phyloP scores from a whole-genome alignment of 1,140 invertebrate genomes.

The Centruroides vittatus region DNA sequence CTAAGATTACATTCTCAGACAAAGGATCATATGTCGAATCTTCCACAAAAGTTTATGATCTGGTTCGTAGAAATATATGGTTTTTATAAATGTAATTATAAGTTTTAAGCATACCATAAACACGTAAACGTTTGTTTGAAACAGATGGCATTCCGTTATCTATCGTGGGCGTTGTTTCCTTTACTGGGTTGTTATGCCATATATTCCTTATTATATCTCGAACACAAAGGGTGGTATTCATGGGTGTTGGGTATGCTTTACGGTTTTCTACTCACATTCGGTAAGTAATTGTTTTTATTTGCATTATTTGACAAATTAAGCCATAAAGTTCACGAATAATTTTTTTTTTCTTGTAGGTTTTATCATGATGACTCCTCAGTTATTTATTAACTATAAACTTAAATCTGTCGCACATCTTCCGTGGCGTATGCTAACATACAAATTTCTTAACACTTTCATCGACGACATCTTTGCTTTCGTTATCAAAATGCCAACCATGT shows the following conservation, averaged over 20 bases:
- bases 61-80: conserved; percentile 28
- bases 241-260: conserved; percentile 84
- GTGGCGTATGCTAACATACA: conserved; percentile 99
- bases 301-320: background rate
- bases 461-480: conserved; percentile 99
- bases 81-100: background rate
- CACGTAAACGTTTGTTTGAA: conserved; percentile 1
- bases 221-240: conserved; percentile 97
- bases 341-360: conserved; percentile 47
- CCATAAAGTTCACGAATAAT: background rate
- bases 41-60: conserved; percentile 87
- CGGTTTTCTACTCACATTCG: conserved; percentile 95
- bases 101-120: no score
- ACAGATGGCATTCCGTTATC: conserved; percentile 83
- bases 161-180: conserved; percentile 92
- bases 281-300: conserved; percentile 29
- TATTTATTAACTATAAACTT: conserved; percentile 98
- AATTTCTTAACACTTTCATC: conserved; percentile 99
- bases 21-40: conserved; percentile 96
- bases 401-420: conserved; percentile 98
- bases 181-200: conserved; percentile 79
- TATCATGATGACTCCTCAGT: conserved; percentile 99
- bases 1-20: conserved; percentile 65
- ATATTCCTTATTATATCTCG: conserved; percentile 92
- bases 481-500: conserved; percentile 98